phyloP scores from a whole-genome alignment of 2,797 vertebrate species.

The Lateolabrax maculatus region DNA sequence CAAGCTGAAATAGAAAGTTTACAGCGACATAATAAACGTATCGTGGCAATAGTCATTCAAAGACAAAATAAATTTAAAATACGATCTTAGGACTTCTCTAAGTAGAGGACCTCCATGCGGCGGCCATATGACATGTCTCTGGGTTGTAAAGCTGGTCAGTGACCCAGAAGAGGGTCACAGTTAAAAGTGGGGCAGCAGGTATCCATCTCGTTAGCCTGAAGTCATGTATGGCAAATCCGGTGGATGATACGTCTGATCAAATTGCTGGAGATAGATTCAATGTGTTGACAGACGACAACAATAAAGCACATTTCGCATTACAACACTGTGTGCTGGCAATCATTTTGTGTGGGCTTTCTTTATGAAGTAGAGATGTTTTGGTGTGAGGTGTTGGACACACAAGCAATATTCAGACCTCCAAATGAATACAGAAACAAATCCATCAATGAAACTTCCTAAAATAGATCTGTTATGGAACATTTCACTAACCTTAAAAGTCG shows the following conservation, averaged over 20 bases:
- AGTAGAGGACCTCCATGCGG: conserved; percentile 74
- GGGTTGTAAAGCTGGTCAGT: conserved; percentile 1
- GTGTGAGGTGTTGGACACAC: background rate
- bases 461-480: background rate
- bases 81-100: conserved; percentile 53
- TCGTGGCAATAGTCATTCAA: background rate
- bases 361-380: background rate
- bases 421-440: background rate
- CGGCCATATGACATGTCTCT: conserved; percentile 30
- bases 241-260: conserved; percentile 76
- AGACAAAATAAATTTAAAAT: conserved; percentile 1
- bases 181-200: conserved; percentile 52
- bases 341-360: conserved; percentile 8
- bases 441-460: background rate
- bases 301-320: conserved; percentile 76
- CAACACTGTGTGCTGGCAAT: conserved; percentile 40
- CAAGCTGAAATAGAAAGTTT: background rate
- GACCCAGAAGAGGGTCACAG: conserved; percentile 28
- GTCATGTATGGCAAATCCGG: conserved; percentile 44
- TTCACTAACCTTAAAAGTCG: conserved; percentile 5
- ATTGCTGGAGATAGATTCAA: conserved; percentile 59
- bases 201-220: conserved; percentile 53
- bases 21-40: conserved; percentile 12
- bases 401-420: background rate
- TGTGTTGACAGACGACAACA: conserved; percentile 64